Evolutionary conservation across 2,797 vertebrate genomes (phyloP), one percentile per base, ranked within the genome.

Genomic region (Chrosomus eos): DNA sequence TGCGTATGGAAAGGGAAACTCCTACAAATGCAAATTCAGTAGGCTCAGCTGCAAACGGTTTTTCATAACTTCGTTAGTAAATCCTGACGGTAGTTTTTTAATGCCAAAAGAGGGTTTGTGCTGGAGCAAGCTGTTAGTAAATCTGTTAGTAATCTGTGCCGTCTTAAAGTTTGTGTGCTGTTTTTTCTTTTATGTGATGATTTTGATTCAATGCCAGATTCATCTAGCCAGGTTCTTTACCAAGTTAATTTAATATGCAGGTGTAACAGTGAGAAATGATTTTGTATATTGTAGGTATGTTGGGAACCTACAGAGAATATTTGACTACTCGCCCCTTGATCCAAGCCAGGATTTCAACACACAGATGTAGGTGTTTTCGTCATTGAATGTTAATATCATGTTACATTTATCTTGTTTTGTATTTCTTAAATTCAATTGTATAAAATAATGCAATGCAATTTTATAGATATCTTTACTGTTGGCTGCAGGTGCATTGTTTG

Each of bases 291-390:
- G 72, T 86, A 99, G 98, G 92, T 99, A 98, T 92, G 98, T 99
- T 70, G 98, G 98, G 86, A 99, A 96, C 91, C 97, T 99, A 89
- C 96, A 98, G 91, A 96, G 96, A 92, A 99, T 99, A 97, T 99
- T 95, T 93, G 98, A 99, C 94, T 98, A 97, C 89, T 99, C 98
- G 19, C 98, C 98, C 11, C 96, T 99, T 72, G 98, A 99, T 93
- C 98, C 98, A 88, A 97, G 97, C 0, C 98, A 97, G 91, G 98
- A 99, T 92, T 99, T 99, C 88, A 97, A 95, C 89, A 99, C 98
- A 79, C 98, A 99, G 91, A 99, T 99, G 98, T 99, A 96, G 97
- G 97, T 83, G 75, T 53, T 80, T 71, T 28, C 51, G 36, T 40
- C 33, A 75, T 40, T 28, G 5, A 77, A 33, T 38, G 38, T 77